Percentiles rank a stretch among this genome's conserved stretches.
Evolutionary conservation across 2,113 vertebrate genomes (phyloP).

Genomic region (Ornithorhynchus anatinus): DNA sequence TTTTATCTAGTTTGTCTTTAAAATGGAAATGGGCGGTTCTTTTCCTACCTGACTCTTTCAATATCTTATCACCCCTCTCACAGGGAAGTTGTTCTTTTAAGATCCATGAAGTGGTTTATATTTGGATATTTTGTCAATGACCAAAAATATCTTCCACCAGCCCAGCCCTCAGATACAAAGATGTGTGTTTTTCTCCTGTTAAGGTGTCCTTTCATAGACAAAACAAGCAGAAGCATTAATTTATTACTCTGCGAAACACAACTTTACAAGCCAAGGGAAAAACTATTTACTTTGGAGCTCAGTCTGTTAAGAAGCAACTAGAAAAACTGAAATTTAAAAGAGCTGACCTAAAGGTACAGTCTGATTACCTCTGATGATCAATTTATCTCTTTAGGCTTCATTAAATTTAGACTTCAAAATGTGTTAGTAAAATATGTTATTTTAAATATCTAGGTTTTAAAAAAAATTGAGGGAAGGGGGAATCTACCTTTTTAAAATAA

Average conservation of each 20-base stretch:
- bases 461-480: background rate
- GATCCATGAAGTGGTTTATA: background rate
- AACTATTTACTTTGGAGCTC: conserved; percentile 33
- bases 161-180: conserved; percentile 5
- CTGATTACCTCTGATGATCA: background rate
- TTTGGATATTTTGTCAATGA: conserved; percentile 16
- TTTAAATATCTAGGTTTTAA: background rate
- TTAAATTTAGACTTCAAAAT: background rate
- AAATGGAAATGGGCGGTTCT: too few species aligned
- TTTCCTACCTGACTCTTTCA: background rate
- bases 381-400: background rate
- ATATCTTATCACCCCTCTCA: too few species aligned
- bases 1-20: too few species aligned
- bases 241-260: conserved; percentile 35
- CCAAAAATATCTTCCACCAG: background rate
- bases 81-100: conserved; percentile 3
- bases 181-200: background rate
- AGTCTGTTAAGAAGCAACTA: background rate
- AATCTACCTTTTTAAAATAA: background rate
- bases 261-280: conserved; percentile 3
- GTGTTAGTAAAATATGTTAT: background rate
- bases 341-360: background rate
- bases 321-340: background rate
- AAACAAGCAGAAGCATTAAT: conserved; percentile 18
- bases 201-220: conserved; percentile 31